Evolutionary conservation across 2,888 invertebrate genomes (phyloP).

Genomic region (Eubasilissa splendida): DNA sequence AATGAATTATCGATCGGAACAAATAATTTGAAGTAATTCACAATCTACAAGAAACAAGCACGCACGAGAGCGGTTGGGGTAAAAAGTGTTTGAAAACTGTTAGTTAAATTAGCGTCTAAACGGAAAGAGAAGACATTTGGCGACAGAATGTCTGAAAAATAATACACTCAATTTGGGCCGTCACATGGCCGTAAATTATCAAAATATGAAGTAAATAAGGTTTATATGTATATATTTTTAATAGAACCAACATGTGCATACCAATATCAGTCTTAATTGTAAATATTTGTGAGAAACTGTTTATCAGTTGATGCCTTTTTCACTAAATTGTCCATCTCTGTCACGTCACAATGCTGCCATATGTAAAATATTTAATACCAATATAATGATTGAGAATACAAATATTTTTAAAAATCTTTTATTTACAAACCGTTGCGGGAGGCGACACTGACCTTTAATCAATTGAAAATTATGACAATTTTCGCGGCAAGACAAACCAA

Average conservation of each 20-base stretch:
- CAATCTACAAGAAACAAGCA: slow-evolving; percentile 2
- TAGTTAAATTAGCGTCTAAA: slow-evolving; percentile 52
- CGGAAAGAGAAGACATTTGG: slow-evolving; percentile 55
- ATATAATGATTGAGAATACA: background rate
- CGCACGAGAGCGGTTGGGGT: slow-evolving; percentile 38
- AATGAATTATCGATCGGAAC: slow-evolving; percentile 33
- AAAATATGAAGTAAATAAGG: slow-evolving; percentile 6
- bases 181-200: slow-evolving; percentile 19
- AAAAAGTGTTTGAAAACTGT: slow-evolving; percentile 48
- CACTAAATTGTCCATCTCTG: slow-evolving; percentile 54
- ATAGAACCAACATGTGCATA: slow-evolving; percentile 33
- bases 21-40: slow-evolving; percentile 24
- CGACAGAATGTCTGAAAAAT: slow-evolving; percentile 54
- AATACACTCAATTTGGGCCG: slow-evolving; percentile 31
- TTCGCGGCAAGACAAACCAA: no score
- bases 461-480: no score
- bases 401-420: no score
- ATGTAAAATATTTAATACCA: slow-evolving; percentile 29
- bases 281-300: slow-evolving; percentile 51
- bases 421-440: background rate
- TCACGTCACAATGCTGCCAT: slow-evolving; percentile 54
- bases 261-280: slow-evolving; percentile 45
- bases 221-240: background rate
- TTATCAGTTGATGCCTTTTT: slow-evolving; percentile 52
- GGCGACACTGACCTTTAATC: background rate